Evolutionary conservation across 2,797 vertebrate genomes (phyloP), one percentile per base, ranked within the genome.

Genomic region (Catostomus latipinnis): DNA sequence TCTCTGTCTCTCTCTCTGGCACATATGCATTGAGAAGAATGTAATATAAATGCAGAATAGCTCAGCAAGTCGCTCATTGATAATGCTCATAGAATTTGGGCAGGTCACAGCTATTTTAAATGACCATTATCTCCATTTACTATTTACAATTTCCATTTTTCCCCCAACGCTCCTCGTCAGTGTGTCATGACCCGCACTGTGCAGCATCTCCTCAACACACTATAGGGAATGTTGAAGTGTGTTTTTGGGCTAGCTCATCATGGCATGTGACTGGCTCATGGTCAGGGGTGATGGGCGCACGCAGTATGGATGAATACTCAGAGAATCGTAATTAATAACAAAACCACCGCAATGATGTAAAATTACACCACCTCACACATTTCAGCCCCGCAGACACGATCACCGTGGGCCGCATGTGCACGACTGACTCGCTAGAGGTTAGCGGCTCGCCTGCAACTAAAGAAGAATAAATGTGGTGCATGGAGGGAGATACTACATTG

Each of bases 101-200:
- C 48, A 63, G 56, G 63, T 81, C 72, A 76, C 78, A 5, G 16
- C 22, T 53, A 54, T 81, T 63, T 82, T 73, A 43, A 62, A 43
- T 4, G 1, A 2, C 81, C 72, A 85, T 85, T 81, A 83, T 80
- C 67, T 83, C 77, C 72, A 76, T 83, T 81, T 78, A 69, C 71
- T 65, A 65, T 73, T 53, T 73, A 74, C 81, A 72, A 83, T 85
- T 74, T 81, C 74, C 60, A 71, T 71, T 71, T 22, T 61, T 66
- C 48, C 50, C 66, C 62, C 16, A 3, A 12, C 48, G 62, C 60
- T 81, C 54, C 65, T 66, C 18, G 10, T 49, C 61, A 43, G 8
- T 58, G 12, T 49, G 54, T 75, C 16, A 6, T 68, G 78, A 71
- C 60, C 43, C 0, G 8, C 3, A 12, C 18, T 0, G 62, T 53